phyloP scores from a whole-genome alignment of 2,113 vertebrate species.

The Mormyrus iriodes region DNA sequence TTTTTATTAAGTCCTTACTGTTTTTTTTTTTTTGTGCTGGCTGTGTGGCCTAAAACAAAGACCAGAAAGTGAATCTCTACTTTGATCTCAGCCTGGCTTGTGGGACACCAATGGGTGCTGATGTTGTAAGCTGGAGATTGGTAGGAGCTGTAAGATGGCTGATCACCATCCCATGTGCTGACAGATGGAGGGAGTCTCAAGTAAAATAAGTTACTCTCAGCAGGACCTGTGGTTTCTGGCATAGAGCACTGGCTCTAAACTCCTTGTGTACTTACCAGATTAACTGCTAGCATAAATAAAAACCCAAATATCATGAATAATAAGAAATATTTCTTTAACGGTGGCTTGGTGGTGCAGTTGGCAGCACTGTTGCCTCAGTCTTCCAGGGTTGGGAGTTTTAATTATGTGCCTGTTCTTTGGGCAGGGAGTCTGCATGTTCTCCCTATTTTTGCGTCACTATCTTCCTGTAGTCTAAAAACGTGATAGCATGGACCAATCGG shows the following conservation, averaged over 20 bases:
- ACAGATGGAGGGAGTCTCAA: constrained; percentile 51
- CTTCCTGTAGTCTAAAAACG: background rate
- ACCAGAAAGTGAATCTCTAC: background rate
- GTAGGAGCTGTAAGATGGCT: background rate
- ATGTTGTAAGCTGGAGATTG: background rate
- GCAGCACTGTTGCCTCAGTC: background rate
- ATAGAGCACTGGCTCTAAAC: constrained; percentile 15
- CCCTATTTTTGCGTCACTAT: background rate
- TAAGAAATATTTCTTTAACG: background rate
- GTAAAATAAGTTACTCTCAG: constrained; percentile 43
- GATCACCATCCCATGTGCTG: constrained; percentile 40
- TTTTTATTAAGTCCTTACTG: background rate
- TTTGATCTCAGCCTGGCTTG: background rate
- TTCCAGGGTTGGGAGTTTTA: background rate
- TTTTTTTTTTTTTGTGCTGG: background rate
- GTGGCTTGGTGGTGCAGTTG: background rate
- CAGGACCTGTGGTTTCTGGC: constrained; percentile 29
- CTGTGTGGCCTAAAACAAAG: background rate
- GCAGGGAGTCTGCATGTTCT: background rate
- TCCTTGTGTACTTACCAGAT: constrained; percentile 23
- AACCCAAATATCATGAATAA: background rate
- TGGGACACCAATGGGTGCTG: background rate
- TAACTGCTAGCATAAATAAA: background rate
- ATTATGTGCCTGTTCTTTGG: background rate
- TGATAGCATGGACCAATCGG: background rate